A percentile compares a stretch with the other conserved stretches of the same genome.
These are phyloP conservation scores for Nymphalis io DNA, from an alignment of 1,140 invertebrate species.

Conservation along the genomic window DNA sequence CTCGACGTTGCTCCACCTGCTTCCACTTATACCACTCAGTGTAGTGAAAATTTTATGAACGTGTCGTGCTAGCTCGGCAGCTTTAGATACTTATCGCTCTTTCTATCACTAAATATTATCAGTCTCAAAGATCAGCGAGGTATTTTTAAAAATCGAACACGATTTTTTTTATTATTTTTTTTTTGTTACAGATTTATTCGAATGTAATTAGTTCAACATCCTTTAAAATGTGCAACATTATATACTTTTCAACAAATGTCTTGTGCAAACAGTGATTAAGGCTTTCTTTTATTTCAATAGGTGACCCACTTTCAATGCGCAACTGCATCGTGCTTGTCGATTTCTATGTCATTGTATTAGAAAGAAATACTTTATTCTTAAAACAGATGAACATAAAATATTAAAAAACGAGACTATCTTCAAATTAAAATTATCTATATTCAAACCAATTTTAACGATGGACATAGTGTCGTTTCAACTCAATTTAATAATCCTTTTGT, in stretches of 20 bases:
- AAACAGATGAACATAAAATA: neutral
- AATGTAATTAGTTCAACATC: neutral
- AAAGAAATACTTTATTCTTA: neutral
- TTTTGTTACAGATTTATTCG: too few species aligned
- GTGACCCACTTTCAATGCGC: constrained; percentile 8
- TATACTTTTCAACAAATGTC: neutral
- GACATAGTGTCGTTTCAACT: too few species aligned
- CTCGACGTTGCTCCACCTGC: constrained; percentile 3
- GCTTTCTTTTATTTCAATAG: neutral
- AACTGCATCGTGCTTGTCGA: constrained; percentile 11
- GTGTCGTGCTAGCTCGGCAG: neutral
- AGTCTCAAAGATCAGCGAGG: too few species aligned
- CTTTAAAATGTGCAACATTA: neutral
- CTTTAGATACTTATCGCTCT: neutral
- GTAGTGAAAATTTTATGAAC: constrained; percentile 8
- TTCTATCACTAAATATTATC: too few species aligned
- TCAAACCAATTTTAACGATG: neutral
- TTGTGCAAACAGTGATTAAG: neutral
- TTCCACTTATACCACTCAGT: constrained; percentile 4
- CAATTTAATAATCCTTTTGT: too few species aligned
- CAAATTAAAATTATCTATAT: neutral
- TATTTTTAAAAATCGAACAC: too few species aligned
- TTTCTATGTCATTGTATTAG: constrained; percentile 3
- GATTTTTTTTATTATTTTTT: neutral
- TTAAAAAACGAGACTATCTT: neutral